Percentiles rank a stretch among this genome's conserved stretches.
Evolutionary conservation across 2,113 vertebrate species (phyloP).

Genomic region (Chamaea fasciata): DNA sequence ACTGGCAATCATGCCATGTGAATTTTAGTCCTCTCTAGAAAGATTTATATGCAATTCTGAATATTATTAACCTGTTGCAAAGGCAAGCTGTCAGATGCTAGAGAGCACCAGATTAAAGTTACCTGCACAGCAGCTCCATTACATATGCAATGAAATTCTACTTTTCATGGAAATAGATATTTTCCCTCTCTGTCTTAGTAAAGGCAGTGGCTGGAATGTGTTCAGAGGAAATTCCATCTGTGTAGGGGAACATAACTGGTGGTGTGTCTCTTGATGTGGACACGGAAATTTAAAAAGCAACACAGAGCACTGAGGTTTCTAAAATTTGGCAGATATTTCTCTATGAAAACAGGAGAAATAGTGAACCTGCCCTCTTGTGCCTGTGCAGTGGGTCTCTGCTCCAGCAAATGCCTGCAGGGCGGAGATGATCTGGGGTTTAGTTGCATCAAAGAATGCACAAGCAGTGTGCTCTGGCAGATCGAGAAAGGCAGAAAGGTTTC

Average conservation of each 20-base stretch:
- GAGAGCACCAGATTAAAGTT: neutral
- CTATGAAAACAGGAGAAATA: neutral
- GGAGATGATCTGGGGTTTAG: neutral
- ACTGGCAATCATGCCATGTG: neutral
- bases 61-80: slow-evolving; percentile 11
- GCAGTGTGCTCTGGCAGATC: neutral
- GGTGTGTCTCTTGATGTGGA: neutral
- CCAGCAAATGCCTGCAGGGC: neutral
- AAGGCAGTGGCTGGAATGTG: neutral
- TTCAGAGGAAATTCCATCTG: neutral
- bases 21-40: neutral
- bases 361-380: neutral
- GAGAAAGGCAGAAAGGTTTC: neutral
- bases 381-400: neutral
- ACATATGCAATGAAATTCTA: neutral
- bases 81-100: neutral
- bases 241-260: neutral
- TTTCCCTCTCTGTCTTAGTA: neutral
- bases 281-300: neutral
- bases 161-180: neutral
- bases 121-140: neutral
- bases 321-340: neutral
- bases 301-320: rapidly evolving
- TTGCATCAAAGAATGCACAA: neutral
- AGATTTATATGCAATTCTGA: slow-evolving; percentile 18